Evolutionary conservation across 2,113 vertebrate genomes (phyloP).

Genomic region (Chitala chitala): DNA sequence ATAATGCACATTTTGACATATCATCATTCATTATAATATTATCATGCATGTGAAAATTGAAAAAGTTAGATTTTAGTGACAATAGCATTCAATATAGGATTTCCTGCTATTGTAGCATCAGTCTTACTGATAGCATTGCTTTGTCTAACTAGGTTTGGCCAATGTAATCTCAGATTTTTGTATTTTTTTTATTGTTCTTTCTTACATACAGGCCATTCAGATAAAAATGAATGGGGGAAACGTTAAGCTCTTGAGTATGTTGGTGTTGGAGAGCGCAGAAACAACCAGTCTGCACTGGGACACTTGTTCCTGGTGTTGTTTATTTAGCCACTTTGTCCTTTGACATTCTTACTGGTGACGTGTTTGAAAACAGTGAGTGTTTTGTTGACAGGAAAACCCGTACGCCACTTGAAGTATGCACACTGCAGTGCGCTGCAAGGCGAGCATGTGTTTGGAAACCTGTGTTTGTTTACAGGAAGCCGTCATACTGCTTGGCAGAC

Average conservation of each 20-base stretch:
- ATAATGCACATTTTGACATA: slow-evolving; percentile 32
- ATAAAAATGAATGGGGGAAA: no score
- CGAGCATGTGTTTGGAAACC: no score
- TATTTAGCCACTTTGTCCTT: no score
- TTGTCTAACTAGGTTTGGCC: slow-evolving; percentile 7
- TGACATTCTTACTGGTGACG: no score
- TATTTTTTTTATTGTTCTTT: not conserved
- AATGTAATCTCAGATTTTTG: not conserved
- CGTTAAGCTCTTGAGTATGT: not conserved
- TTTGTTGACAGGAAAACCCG: not conserved
- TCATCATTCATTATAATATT: slow-evolving; percentile 61
- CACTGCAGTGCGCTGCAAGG: not conserved
- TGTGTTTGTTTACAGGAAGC: not conserved
- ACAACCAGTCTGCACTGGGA: no score
- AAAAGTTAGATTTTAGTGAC: slow-evolving; percentile 53
- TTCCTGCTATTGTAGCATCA: slow-evolving; percentile 55
- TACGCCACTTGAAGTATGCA: not conserved
- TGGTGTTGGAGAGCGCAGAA: no score
- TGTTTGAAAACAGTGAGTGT: not conserved
- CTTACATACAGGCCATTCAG: not conserved
- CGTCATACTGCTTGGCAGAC: not conserved
- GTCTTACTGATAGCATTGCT: slow-evolving; percentile 51
- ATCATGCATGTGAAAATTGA: slow-evolving; percentile 63
- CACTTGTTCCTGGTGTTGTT: no score
- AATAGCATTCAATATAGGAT: slow-evolving; percentile 61